Percentiles rank a stretch among this genome's conserved stretches.
These are phyloP conservation scores for Aradophagus sp. DNA, from an alignment of 1,140 invertebrate species.

Conservation along the genomic window DNA sequence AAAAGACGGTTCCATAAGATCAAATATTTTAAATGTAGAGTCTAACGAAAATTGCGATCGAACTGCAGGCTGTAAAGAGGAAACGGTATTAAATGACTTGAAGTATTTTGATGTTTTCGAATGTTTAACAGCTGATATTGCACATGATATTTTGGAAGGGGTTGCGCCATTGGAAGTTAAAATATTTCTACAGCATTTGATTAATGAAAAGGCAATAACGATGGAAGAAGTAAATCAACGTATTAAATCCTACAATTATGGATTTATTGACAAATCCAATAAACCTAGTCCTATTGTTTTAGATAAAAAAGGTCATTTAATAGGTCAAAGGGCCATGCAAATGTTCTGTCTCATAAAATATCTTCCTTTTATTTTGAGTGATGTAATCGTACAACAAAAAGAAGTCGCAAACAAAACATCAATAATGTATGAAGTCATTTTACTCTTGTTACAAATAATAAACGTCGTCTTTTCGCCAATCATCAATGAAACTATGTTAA, in stretches of 20 bases:
- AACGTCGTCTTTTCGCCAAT: neutral
- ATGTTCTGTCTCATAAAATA: neutral
- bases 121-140: constrained; percentile 17
- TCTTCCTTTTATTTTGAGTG: neutral
- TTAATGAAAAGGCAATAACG: constrained; percentile 8
- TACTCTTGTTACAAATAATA: neutral
- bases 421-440: neutral
- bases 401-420: neutral
- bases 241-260: constrained; percentile 20
- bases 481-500: too few species aligned
- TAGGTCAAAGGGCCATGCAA: constrained; percentile 2
- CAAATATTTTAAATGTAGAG: too few species aligned
- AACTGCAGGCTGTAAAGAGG: too few species aligned
- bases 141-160: constrained; percentile 28
- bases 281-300: constrained; percentile 13
- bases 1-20: too few species aligned
- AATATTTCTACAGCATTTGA: constrained; percentile 6
- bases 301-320: neutral
- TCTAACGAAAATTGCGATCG: too few species aligned
- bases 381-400: neutral
- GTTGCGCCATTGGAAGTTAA: constrained; percentile 17
- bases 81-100: constrained; percentile 12
- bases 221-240: constrained; percentile 11
- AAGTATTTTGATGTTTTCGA: constrained; percentile 19
- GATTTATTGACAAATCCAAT: constrained; percentile 5